Evolutionary conservation across 2,797 vertebrate species (phyloP).

Genomic region (Brachyalestes nurse): DNA sequence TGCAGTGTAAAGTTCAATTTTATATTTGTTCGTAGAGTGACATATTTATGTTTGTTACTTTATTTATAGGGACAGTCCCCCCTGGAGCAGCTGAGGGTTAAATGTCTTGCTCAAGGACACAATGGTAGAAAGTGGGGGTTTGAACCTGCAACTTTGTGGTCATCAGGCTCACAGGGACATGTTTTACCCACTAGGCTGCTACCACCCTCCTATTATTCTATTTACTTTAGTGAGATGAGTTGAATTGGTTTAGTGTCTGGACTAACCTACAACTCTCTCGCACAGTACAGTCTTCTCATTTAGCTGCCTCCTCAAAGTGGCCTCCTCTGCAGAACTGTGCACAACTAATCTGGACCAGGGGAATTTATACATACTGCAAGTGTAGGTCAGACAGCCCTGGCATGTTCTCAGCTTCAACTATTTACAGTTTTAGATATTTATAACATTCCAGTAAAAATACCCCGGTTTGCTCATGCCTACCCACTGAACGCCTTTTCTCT

Average conservation of each 20-base stretch:
- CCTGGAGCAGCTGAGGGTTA: too few species aligned
- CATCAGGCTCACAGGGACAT: too few species aligned
- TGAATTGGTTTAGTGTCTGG: neutral
- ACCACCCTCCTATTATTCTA: too few species aligned
- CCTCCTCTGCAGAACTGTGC: neutral
- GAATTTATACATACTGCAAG: neutral
- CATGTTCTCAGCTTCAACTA: neutral
- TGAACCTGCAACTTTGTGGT: too few species aligned
- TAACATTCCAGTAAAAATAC: conserved; percentile 22
- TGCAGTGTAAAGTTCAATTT: too few species aligned
- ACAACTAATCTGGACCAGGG: neutral
- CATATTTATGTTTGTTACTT: too few species aligned
- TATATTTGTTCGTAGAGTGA: too few species aligned
- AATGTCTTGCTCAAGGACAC: too few species aligned
- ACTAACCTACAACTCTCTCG: neutral
- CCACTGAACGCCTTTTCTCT: conserved; percentile 15
- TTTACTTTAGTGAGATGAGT: neutral
- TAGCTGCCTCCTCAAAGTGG: neutral
- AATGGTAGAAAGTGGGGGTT: too few species aligned
- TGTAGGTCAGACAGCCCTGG: conserved; percentile 1
- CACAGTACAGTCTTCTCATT: neutral
- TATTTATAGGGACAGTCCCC: neutral
- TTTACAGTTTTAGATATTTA: conserved; percentile 37
- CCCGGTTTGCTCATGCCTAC: conserved; percentile 13
- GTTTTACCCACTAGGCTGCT: too few species aligned